Conservation (phyloP, 2,888 invertebrate genomes). For the Dione vanillae region DNA sequence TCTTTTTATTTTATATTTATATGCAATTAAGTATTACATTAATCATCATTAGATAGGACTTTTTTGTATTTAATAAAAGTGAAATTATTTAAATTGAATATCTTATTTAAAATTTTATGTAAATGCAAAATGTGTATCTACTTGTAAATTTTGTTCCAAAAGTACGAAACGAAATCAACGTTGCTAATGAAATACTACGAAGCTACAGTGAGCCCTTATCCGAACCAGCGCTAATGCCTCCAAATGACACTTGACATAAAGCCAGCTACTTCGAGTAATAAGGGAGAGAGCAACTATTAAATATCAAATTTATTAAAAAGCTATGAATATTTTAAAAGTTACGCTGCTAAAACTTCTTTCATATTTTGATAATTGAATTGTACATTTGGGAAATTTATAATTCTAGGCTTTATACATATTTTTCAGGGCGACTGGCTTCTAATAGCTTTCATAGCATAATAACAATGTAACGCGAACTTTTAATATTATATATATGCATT, state of each 20-base stretch:
- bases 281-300: constrained; percentile 13
- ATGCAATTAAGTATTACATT: neutral
- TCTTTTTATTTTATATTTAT: no score
- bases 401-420: no score
- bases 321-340: neutral
- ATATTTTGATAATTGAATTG: no score
- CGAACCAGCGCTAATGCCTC: constrained; percentile 31
- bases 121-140: constrained; percentile 5
- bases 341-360: no score
- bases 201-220: constrained; percentile 31
- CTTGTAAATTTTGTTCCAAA: constrained; percentile 11
- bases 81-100: neutral
- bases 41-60: neutral
- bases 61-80: neutral
- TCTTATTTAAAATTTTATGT: neutral
- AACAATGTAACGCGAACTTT: no score
- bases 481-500: neutral
- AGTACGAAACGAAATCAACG: constrained; percentile 23
- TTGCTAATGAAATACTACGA: constrained; percentile 34
- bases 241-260: constrained; percentile 33
- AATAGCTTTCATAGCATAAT: no score
- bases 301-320: neutral
- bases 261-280: constrained; percentile 15
- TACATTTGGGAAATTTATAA: no score
- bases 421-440: no score